A percentile compares a stretch with the other conserved stretches of the same genome.
These are phyloP conservation scores for Staurois parvus DNA, from an alignment of 2,797 vertebrate species.

Conservation along the genomic window DNA sequence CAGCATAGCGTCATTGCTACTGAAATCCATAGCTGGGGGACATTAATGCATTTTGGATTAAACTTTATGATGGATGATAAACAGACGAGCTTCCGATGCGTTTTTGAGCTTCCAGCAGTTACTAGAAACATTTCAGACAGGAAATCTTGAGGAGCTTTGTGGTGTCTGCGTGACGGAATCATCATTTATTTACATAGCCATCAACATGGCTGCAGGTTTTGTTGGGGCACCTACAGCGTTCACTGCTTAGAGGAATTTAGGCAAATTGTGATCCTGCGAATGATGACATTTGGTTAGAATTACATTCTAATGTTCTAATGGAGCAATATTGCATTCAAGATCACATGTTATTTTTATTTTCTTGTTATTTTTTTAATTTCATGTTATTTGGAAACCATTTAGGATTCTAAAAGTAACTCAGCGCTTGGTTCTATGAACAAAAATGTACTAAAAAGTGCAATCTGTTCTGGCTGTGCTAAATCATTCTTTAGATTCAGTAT, in stretches of 20 bases:
- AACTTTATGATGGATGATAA: constrained; percentile 25
- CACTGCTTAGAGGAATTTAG: constrained; percentile 85
- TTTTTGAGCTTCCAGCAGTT: background rate
- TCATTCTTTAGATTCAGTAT: too few relatives aligned
- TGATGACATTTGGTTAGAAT: constrained; percentile 69
- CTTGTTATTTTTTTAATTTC: too few relatives aligned
- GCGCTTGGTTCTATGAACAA: background rate
- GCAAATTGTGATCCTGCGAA: constrained; percentile 79
- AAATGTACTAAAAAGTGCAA: background rate
- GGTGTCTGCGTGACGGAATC: constrained; percentile 7
- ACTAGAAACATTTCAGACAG: background rate
- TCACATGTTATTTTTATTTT: constrained; percentile 60
- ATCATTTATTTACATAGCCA: constrained; percentile 29
- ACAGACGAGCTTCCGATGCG: background rate
- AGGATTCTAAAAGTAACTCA: background rate
- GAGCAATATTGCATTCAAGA: constrained; percentile 54
- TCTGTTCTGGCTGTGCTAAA: background rate
- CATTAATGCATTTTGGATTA: constrained; percentile 52
- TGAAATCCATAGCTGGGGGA: background rate
- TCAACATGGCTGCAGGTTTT: constrained; percentile 87
- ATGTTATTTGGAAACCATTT: background rate
- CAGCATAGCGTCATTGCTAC: background rate
- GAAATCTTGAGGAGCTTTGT: constrained; percentile 39
- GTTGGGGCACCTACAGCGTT: constrained; percentile 87
- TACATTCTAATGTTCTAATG: constrained; percentile 72